These are phyloP conservation scores for Mirounga angustirostris DNA, from an alignment of 2,113 vertebrate species.

Conservation along the genomic window DNA sequence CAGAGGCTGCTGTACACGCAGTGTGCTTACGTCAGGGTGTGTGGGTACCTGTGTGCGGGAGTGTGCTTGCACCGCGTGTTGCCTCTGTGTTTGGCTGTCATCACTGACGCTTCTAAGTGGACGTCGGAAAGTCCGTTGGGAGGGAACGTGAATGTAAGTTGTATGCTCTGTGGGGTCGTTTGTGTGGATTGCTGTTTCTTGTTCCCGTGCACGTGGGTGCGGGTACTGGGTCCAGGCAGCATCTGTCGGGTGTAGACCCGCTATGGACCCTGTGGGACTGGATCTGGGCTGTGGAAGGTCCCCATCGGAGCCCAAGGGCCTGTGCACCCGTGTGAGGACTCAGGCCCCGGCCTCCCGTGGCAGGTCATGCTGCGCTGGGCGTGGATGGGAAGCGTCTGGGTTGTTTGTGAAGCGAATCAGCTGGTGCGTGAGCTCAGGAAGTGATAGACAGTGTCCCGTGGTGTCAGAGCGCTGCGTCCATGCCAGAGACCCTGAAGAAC, in stretches of 20 bases:
- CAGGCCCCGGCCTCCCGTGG: no score
- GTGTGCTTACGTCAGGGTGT: background rate
- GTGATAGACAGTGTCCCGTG: background rate
- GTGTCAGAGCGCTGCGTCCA: background rate
- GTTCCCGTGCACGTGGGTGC: background rate
- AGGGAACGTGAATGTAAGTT: background rate
- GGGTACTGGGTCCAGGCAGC: background rate
- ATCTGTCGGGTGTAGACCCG: background rate
- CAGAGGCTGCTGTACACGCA: background rate
- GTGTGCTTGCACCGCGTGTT: background rate
- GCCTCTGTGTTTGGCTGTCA: background rate
- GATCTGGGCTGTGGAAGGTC: background rate
- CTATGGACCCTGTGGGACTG: background rate
- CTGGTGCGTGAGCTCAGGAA: background rate
- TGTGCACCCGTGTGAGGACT: background rate
- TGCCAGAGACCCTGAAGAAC: background rate
- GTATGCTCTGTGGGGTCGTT: background rate
- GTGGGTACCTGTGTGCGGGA: background rate
- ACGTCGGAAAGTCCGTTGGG: background rate
- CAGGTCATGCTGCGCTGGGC: fast-evolving
- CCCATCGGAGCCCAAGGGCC: background rate
- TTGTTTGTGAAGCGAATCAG: background rate
- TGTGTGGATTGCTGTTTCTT: background rate
- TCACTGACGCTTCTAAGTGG: background rate
- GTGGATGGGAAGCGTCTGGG: background rate